These are phyloP conservation scores for Hyles euphorbiae DNA, from an alignment of 1,140 invertebrate species.

Conservation along the genomic window DNA sequence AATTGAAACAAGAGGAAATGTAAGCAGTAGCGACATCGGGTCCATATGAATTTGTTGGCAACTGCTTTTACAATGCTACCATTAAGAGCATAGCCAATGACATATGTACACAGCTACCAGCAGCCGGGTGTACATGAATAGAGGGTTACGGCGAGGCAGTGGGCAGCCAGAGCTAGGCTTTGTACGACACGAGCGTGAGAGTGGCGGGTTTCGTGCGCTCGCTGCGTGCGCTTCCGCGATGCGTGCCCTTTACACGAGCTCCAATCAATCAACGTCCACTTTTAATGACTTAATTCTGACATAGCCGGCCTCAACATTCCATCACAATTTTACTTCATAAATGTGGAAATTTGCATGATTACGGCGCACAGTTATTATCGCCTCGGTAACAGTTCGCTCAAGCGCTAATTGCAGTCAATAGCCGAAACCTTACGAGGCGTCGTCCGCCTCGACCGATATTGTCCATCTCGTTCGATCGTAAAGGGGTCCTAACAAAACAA, in stretches of 20 bases:
- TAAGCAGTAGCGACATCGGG: no score
- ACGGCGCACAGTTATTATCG: constrained; percentile 42
- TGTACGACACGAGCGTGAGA: no score
- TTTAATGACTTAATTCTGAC: constrained; percentile 69
- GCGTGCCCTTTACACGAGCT: constrained; percentile 47
- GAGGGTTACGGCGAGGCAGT: no score
- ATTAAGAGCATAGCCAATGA: no score
- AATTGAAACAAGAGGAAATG: no score
- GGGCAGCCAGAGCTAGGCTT: no score
- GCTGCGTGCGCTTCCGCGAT: constrained; percentile 52
- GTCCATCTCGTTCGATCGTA: constrained; percentile 49
- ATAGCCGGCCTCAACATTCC: constrained; percentile 36
- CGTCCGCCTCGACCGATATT: constrained; percentile 45
- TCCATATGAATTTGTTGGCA: no score
- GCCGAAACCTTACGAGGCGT: constrained; percentile 49
- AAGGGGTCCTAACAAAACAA: constrained; percentile 50
- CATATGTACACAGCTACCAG: no score
- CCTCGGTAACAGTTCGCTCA: constrained; percentile 38
- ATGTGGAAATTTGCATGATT: constrained; percentile 45
- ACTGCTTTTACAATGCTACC: no score
- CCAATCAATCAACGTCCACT: constrained; percentile 60
- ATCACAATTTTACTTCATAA: constrained; percentile 44
- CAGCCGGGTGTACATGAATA: background rate
- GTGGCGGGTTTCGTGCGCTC: constrained; percentile 11
- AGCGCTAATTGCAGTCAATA: constrained; percentile 49